These are phyloP conservation scores for Anneissia japonica DNA, from an alignment of 35 echinoderm and acorn worm genomes.

Conservation along the genomic window DNA sequence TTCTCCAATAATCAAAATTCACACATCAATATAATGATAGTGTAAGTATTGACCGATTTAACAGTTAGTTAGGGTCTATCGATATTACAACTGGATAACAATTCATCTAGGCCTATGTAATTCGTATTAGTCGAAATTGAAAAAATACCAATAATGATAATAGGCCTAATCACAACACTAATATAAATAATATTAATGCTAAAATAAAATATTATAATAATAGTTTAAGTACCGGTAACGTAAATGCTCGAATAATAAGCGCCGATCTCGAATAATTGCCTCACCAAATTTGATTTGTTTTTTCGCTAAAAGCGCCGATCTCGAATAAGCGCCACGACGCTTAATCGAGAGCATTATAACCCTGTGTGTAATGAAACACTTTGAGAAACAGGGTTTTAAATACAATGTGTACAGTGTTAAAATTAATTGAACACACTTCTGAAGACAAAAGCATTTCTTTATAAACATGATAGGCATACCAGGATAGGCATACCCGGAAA, in stretches of 20 bases:
- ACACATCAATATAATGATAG: too few species aligned
- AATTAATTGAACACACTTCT: too few species aligned
- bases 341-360: not conserved
- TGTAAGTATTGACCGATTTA: too few species aligned
- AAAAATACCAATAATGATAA: not conserved
- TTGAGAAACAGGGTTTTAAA: not conserved
- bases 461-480: too few species aligned
- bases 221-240: not conserved
- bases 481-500: too few species aligned
- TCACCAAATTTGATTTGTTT: not conserved
- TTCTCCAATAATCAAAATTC: too few species aligned
- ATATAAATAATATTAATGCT: not conserved
- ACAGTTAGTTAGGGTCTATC: too few species aligned
- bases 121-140: not conserved
- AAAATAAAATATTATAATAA: not conserved
- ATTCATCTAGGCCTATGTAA: too few species aligned
- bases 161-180: not conserved
- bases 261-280: not conserved
- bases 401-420: not conserved
- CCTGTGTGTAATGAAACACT: not conserved
- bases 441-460: too few species aligned
- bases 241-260: not conserved
- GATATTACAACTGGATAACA: too few species aligned
- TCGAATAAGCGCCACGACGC: not conserved
- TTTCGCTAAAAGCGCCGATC: not conserved